Evolutionary conservation across 2,888 invertebrate genomes (phyloP).

Genomic region (Lamellibrachia columna): DNA sequence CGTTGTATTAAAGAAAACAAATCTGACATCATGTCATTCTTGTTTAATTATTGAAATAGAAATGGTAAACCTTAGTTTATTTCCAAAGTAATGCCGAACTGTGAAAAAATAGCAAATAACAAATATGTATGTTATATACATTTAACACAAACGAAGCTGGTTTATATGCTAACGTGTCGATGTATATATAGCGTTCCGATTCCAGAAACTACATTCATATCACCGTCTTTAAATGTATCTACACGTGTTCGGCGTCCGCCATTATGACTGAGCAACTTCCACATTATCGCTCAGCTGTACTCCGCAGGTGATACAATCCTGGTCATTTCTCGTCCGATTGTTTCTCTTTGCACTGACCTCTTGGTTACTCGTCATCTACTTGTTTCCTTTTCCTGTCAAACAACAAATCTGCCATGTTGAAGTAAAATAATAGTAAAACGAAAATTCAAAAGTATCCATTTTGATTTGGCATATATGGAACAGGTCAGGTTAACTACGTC

Average conservation of each 20-base stretch:
- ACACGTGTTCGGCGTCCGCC: background rate
- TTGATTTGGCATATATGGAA: background rate
- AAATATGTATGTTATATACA: no score
- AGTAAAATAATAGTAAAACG: no score
- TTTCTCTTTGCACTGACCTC: background rate
- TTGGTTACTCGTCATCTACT: background rate
- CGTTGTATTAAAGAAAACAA: background rate
- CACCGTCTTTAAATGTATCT: background rate
- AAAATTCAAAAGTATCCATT: background rate
- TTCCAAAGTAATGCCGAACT: no score
- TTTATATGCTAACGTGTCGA: background rate
- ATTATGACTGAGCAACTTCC: background rate
- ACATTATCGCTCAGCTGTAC: background rate
- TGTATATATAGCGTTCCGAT: background rate
- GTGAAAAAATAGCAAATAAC: no score
- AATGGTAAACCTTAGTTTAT: no score
- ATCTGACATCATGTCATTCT: background rate
- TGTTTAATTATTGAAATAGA: background rate
- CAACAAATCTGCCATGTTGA: background rate
- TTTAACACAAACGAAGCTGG: no score
- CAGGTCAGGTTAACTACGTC: no score
- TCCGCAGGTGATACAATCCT: background rate
- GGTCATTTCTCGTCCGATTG: background rate
- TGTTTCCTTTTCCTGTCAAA: background rate
- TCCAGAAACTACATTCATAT: background rate